phyloP scores from a whole-genome alignment of 1,140 invertebrate species.

The Drosophila novamexicana region DNA sequence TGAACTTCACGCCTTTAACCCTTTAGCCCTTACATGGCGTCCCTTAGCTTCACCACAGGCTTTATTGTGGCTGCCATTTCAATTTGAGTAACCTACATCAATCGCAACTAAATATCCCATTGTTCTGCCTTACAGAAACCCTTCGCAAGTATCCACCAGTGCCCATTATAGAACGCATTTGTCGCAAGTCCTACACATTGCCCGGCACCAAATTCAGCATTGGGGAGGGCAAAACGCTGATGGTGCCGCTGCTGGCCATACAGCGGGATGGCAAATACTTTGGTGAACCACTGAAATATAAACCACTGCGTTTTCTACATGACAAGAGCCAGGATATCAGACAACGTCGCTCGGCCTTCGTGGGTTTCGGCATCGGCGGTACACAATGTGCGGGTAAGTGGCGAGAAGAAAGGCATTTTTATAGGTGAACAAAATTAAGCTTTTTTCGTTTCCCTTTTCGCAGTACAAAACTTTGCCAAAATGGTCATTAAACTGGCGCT shows the following conservation, averaged over 20 bases:
- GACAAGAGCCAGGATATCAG: slow-evolving; percentile 20
- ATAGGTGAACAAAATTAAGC: neutral
- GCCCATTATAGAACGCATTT: slow-evolving; percentile 69
- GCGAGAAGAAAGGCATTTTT: neutral
- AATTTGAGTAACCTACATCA: neutral
- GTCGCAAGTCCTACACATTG: slow-evolving; percentile 66
- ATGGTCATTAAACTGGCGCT: slow-evolving; percentile 73
- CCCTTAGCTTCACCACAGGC: neutral
- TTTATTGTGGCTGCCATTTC: neutral
- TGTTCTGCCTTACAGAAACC: slow-evolving; percentile 74
- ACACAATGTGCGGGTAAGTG: slow-evolving; percentile 69
- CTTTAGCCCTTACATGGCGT: too few species aligned
- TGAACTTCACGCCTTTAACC: too few species aligned
- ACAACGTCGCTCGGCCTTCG: slow-evolving; percentile 35
- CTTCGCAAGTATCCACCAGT: slow-evolving; percentile 85
- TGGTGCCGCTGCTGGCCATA: slow-evolving; percentile 74
- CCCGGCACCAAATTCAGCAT: slow-evolving; percentile 68
- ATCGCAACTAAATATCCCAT: neutral
- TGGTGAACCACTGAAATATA: slow-evolving; percentile 86
- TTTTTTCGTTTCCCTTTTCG: neutral
- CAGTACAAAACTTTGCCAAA: slow-evolving; percentile 76
- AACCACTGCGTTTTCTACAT: slow-evolving; percentile 86
- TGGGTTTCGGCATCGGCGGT: slow-evolving; percentile 66
- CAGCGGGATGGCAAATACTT: slow-evolving; percentile 87
- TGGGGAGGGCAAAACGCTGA: slow-evolving; percentile 74